Evolutionary conservation across 2,888 invertebrate genomes (phyloP).

Genomic region (Stenotaenia linearis): DNA sequence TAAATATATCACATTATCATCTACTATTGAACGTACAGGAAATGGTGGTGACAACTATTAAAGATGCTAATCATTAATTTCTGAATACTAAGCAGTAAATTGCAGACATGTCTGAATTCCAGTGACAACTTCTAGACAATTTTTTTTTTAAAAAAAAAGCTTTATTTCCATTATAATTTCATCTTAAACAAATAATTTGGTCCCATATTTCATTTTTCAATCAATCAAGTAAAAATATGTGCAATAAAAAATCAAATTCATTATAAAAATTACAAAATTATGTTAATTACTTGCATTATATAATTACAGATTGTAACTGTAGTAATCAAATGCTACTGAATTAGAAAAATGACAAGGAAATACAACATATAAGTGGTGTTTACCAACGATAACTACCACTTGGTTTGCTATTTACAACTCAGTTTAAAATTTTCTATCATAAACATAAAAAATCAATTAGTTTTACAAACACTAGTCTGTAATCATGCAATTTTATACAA

Average conservation of each 20-base stretch:
- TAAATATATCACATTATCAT: slow-evolving; percentile 14
- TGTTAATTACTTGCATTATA: not conserved
- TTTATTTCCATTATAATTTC: slow-evolving; percentile 6
- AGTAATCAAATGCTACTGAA: not conserved
- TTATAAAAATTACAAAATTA: slow-evolving; percentile 7
- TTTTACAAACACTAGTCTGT: not conserved
- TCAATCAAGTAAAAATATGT: not conserved
- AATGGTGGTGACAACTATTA: slow-evolving; percentile 21
- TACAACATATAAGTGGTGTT: not conserved
- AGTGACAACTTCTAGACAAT: not conserved
- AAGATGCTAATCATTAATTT: not conserved
- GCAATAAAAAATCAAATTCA: not conserved
- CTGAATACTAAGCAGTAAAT: slow-evolving; percentile 3
- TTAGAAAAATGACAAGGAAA: not conserved
- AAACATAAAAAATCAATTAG: not conserved
- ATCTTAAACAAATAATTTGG: not conserved
- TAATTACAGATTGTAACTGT: not conserved
- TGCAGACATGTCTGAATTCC: not conserved
- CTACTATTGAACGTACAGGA: slow-evolving; percentile 2
- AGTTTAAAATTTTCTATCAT: not conserved
- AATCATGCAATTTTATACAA: not conserved
- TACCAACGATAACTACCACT: not conserved
- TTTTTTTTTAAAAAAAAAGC: slow-evolving; percentile 1
- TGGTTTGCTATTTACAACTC: not conserved
- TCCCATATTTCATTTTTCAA: slow-evolving; percentile 27